Conservation (phyloP, 2,888 invertebrate genomes). For the Xiphydria camelus region DNA sequence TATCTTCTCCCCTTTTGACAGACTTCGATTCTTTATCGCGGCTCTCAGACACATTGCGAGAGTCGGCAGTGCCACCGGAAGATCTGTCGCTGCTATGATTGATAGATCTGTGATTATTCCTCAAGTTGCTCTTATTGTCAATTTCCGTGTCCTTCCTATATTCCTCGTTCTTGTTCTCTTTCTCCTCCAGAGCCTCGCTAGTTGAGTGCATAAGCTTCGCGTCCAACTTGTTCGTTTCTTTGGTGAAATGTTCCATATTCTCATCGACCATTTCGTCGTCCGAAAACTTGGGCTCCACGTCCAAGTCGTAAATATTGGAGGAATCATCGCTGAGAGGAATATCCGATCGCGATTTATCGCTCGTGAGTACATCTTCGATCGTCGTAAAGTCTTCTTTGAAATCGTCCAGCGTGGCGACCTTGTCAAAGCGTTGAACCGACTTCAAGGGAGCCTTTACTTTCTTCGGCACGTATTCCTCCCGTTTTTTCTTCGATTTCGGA, state of each 20-base stretch:
- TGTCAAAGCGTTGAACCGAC: slow-evolving; percentile 31
- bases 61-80: background rate
- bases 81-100: background rate
- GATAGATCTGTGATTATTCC: background rate
- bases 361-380: slow-evolving; percentile 55
- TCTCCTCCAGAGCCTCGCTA: slow-evolving; percentile 22
- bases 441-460: slow-evolving; percentile 51
- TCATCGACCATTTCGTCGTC: slow-evolving; percentile 52
- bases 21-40: background rate
- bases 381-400: slow-evolving; percentile 55
- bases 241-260: slow-evolving; percentile 35
- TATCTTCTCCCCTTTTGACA: background rate
- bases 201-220: slow-evolving; percentile 7
- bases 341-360: slow-evolving; percentile 20
- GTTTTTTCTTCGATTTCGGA: slow-evolving; percentile 49
- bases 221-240: slow-evolving; percentile 16
- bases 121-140: background rate
- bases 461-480: slow-evolving; percentile 54
- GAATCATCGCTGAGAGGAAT: slow-evolving; percentile 28
- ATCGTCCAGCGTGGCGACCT: slow-evolving; percentile 52
- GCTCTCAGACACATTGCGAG: too few species aligned
- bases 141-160: background rate
- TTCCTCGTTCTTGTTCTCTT: slow-evolving; percentile 20
- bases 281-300: slow-evolving; percentile 46
- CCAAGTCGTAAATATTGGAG: slow-evolving; percentile 32